Evolutionary conservation across 2,113 vertebrate genomes (phyloP).

Genomic region (Tachuris rubrigastra): DNA sequence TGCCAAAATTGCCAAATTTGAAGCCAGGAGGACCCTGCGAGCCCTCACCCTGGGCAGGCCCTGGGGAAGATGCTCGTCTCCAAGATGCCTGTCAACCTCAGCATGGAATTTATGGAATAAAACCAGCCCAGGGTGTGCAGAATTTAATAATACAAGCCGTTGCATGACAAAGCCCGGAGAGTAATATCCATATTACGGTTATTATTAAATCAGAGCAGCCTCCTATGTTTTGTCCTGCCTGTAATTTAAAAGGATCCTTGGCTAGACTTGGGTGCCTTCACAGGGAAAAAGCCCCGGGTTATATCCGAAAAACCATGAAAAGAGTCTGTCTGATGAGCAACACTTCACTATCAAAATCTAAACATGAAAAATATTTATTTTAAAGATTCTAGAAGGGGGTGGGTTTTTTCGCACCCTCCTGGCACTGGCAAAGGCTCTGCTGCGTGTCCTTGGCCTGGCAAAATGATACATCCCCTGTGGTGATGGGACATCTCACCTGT

Average conservation of each 20-base stretch:
- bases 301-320: neutral
- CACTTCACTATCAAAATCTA: neutral
- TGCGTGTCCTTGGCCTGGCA: neutral
- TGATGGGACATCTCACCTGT: neutral
- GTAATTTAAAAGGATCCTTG: neutral
- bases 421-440: neutral
- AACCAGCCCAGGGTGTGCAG: neutral
- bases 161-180: neutral
- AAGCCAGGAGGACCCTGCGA: accelerated
- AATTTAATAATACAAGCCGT: conserved; percentile 17
- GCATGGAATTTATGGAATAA: neutral
- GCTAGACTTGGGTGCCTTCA: neutral
- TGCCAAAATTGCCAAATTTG: accelerated
- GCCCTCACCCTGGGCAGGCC: accelerated
- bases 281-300: neutral
- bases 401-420: neutral
- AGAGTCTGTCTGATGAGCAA: neutral
- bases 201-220: neutral
- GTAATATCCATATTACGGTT: neutral
- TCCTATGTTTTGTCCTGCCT: neutral
- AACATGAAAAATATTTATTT: neutral
- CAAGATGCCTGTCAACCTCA: neutral
- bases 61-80: neutral
- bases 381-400: neutral
- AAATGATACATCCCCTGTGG: accelerated